These are phyloP conservation scores for Pangasius krempfi DNA, from an alignment of 2,797 vertebrate species.

Conservation along the genomic window DNA sequence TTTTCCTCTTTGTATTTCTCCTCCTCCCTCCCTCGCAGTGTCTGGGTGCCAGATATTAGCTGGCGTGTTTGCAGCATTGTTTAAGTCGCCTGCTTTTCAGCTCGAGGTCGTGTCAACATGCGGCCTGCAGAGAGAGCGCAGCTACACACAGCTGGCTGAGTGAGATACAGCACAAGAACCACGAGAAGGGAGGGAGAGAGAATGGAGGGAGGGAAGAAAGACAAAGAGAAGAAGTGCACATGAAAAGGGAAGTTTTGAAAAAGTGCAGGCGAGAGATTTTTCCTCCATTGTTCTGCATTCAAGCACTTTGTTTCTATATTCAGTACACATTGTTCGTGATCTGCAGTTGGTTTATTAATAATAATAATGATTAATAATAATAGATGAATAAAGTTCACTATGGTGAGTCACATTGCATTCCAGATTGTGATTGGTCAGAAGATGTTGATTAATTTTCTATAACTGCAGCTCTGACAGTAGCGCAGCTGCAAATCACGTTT, in stretches of 20 bases:
- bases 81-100: constrained; percentile 58
- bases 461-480: background rate
- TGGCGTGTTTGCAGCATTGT: constrained; percentile 63
- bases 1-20: constrained; percentile 44
- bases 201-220: constrained; percentile 35
- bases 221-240: constrained; percentile 43
- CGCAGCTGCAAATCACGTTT: background rate
- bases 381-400: background rate
- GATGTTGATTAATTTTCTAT: background rate
- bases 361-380: background rate
- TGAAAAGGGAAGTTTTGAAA: constrained; percentile 17
- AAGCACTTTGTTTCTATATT: background rate
- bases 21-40: constrained; percentile 43
- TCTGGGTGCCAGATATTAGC: constrained; percentile 61
- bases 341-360: background rate
- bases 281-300: constrained; percentile 30
- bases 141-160: constrained; percentile 53
- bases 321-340: background rate
- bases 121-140: constrained; percentile 35
- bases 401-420: background rate
- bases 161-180: constrained; percentile 43
- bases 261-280: constrained; percentile 5
- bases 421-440: background rate
- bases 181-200: constrained; percentile 13
- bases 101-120: constrained; percentile 54